Base-by-base conservation (phyloP, 2,797 vertebrate genomes). In the Sebastes melanostomus region DNA sequence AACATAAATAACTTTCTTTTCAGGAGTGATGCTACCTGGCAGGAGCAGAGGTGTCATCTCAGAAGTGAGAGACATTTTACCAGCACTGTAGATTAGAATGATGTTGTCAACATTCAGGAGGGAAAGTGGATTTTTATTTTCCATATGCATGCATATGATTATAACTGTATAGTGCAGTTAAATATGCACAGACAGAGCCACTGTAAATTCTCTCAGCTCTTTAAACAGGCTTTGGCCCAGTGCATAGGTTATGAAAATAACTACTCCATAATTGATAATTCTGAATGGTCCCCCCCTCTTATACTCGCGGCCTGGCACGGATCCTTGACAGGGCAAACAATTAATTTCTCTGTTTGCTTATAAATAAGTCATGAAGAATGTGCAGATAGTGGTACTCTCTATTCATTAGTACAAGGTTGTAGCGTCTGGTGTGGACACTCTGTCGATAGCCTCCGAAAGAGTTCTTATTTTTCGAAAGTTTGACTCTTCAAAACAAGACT, bases 331-430 rank as follows among this genome's bases (percentile, higher is more conserved):
- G 46, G 54, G 46, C 58, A 58, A 75, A 85, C 66, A 65, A 73
- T 84, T 75, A 18, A 87, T 79, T 72, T 72, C 71, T 61, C 11
- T 67, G 63, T 69, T 29, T 67, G 25, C 66, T 73, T 78, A 82
- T 84, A 73, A 81, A 82, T 78, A 71, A 80, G 71, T 69, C 78
- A 72, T 72, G 54, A 73, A 76, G n/a, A 72, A 59, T 25, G 12
- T 54, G 32, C 29, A 62, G 63, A 24, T 16, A 68, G 55, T 52
- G 52, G 11, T 56, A 27, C 38, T 74, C 60, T 61, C 22, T 78
- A 36, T 81, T 74, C 66, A 82, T 79, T 69, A 67, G 42, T n/a
- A 11, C 5, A 52, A n/a, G 38, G 22, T 62, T 55, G 27, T 8
- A 10, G 22, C 58, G 32, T 72, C 42, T 42, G 27, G 12, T n/a